Evolutionary conservation across 2,888 invertebrate genomes (phyloP).

Genomic region (Dryomyza anilis): DNA sequence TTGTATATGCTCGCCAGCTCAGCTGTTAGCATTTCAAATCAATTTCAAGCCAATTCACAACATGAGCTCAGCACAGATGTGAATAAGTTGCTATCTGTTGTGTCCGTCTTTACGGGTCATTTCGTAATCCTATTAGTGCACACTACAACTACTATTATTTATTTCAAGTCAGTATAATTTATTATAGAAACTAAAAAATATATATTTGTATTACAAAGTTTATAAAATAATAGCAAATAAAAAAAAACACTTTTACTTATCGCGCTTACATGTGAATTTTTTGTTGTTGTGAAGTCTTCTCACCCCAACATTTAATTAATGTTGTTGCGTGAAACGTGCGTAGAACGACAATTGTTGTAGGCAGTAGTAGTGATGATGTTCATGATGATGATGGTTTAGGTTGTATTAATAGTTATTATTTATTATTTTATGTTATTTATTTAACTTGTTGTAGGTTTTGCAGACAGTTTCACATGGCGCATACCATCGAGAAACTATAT

Average conservation of each 20-base stretch:
- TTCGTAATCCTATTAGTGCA: background rate
- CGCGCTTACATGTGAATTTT: conserved; percentile 14
- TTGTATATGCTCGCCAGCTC: background rate
- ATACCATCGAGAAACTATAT: no score
- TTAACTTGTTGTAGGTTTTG: no score
- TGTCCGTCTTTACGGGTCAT: background rate
- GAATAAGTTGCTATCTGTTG: no score
- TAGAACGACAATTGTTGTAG: no score
- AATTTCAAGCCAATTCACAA: background rate
- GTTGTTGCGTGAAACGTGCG: background rate
- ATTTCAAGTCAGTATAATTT: background rate
- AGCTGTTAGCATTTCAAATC: background rate
- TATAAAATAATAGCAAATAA: background rate
- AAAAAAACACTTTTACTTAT: conserved; percentile 22
- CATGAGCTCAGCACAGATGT: background rate
- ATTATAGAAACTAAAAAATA: background rate
- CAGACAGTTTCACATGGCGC: no score
- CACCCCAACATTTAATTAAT: background rate
- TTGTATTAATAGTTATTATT: no score
- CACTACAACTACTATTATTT: background rate
- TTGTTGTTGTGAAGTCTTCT: background rate
- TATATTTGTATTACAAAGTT: no score
- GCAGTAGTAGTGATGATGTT: no score
- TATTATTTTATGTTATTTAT: no score
- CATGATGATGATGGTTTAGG: no score